phyloP scores from a whole-genome alignment of 2,113 vertebrate species.

The Chaenogobius annularis region DNA sequence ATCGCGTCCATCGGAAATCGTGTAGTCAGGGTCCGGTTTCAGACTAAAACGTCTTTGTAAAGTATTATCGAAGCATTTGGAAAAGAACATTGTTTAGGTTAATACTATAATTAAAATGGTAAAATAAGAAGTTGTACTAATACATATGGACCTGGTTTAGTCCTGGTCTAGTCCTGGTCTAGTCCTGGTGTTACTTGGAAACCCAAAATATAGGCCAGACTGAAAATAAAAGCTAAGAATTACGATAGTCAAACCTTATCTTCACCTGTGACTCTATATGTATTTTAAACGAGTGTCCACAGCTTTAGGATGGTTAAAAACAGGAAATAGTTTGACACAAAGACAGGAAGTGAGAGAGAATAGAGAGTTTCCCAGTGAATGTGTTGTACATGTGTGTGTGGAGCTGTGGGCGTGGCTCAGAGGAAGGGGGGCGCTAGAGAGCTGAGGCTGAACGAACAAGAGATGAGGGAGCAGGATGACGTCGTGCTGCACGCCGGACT shows the following conservation, averaged over 20 bases:
- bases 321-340: constrained; percentile 6
- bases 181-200: too few species aligned
- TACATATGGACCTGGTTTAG: background rate
- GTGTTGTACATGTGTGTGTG: background rate
- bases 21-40: too few species aligned
- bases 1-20: too few species aligned
- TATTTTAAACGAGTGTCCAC: background rate
- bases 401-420: background rate
- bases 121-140: too few species aligned
- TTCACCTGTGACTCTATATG: background rate
- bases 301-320: background rate
- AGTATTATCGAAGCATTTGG: too few species aligned
- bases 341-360: background rate
- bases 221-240: background rate
- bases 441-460: background rate
- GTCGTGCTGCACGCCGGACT: too few species aligned
- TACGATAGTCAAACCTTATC: background rate
- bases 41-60: too few species aligned
- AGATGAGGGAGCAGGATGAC: too few species aligned
- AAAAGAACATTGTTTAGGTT: too few species aligned
- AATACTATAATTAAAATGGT: too few species aligned
- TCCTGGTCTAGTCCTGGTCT: background rate
- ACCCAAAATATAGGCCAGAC: too few species aligned
- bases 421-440: background rate
- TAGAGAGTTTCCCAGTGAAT: background rate